Evolutionary conservation across 2,888 invertebrate genomes (phyloP).

Genomic region (Ptychoptera albimana): DNA sequence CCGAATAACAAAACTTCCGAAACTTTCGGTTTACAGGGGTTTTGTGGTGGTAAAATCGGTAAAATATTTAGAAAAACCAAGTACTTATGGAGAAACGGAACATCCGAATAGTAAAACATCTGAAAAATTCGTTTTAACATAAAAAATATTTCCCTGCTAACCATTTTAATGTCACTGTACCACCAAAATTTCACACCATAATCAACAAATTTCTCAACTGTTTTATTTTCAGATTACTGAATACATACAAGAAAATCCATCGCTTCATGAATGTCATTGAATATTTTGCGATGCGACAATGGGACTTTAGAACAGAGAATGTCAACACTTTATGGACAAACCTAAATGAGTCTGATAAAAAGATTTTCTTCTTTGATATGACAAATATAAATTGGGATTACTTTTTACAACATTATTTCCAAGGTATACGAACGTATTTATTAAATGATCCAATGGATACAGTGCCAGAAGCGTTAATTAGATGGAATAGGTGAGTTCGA

Average conservation of each 20-base stretch:
- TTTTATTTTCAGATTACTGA: conserved; percentile 43
- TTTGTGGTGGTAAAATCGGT: no score
- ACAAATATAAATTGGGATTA: conserved; percentile 56
- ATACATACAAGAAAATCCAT: conserved; percentile 58
- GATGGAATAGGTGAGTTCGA: conserved; percentile 34
- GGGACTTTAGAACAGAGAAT: conserved; percentile 52
- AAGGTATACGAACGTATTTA: conserved; percentile 60
- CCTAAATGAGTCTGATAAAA: conserved; percentile 39
- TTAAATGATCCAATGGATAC: conserved; percentile 66
- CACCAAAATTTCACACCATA: no score
- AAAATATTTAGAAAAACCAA: no score
- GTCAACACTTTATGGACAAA: conserved; percentile 40
- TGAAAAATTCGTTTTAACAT: no score
- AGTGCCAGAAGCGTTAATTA: conserved; percentile 48
- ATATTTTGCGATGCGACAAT: conserved; percentile 65
- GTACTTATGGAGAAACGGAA: no score
- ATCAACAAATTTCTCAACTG: no score
- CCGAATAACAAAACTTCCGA: no score
- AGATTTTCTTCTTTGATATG: conserved; percentile 56
- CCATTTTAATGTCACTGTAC: no score
- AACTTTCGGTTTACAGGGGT: no score
- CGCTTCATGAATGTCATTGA: conserved; percentile 54
- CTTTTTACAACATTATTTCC: conserved; percentile 46
- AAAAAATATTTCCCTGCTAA: no score
- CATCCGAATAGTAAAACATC: no score